Evolutionary conservation across 1,140 invertebrate species (phyloP), one percentile per base, ranked within the genome.

Genomic region (Trachymyrmex cornetzi): DNA sequence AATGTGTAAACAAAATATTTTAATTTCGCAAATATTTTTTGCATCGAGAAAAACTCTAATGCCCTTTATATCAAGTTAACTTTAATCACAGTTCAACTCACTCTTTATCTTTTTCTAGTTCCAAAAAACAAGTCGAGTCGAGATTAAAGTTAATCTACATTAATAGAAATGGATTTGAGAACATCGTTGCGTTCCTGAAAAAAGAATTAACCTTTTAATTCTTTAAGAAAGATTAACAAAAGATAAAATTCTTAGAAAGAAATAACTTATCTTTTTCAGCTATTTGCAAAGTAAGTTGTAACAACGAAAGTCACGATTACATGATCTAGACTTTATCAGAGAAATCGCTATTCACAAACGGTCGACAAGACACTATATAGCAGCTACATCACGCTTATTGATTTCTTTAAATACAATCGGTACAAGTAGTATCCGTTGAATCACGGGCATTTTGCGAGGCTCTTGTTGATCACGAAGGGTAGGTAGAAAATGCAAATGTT

Each of bases 341-440:
- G 14, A 61, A 74, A 82, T 44, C 9, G 30, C 12, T 74, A 50
- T 48, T 74, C 55, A 61, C 24, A n/a, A 63, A 38, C 34, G 27
- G 0, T 14, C 19, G 27, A 22, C 12, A n/a, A 66, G 38, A 74
- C 53, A 4, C 11, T n/a, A 24, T 12, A 44, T 19, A 77, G 66
- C 5, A 19, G 38, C 38, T 27, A 30, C 66, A 44, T 67, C 19
- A 44, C 61, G 80, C 59, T 82, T 82, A 84, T 84, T 84, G 80
- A 84, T 84, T 75, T 84, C 44, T 75, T 84, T 38, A 22, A 84
- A 57, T 84, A 75, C 19, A 84, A 84, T 84, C 44, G 38, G 38
- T 48, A 61, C 55, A 74, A 84, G 30, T 59, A 53, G 22, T 61
- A 71, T 14, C 27, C 24, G 24, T 82, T 61, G 55, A 48, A 82